Conservation (phyloP, 2,888 invertebrate species). For the Melieria omissa region DNA sequence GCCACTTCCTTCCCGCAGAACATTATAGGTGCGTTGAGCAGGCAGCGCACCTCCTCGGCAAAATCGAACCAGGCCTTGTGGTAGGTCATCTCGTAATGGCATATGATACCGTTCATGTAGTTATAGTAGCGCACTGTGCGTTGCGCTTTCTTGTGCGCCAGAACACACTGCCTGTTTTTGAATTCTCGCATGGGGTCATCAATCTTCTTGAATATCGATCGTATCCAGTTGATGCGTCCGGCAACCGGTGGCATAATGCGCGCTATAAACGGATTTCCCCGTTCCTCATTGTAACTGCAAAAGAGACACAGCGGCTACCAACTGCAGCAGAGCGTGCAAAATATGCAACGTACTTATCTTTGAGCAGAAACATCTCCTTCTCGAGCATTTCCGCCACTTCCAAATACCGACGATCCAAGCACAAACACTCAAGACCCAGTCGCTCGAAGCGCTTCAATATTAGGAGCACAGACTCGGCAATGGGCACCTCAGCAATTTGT, state of each 20-base stretch:
- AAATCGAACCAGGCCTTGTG: constrained; percentile 84
- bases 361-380: constrained; percentile 75
- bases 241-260: constrained; percentile 83
- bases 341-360: constrained; percentile 70
- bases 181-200: constrained; percentile 77
- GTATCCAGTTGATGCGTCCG: constrained; percentile 85
- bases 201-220: constrained; percentile 79
- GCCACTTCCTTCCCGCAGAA: constrained; percentile 73
- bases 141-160: constrained; percentile 76
- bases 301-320: neutral
- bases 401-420: constrained; percentile 79
- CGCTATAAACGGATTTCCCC: constrained; percentile 78
- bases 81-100: constrained; percentile 85
- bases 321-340: neutral
- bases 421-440: constrained; percentile 77
- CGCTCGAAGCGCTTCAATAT: constrained; percentile 75
- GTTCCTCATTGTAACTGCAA: constrained; percentile 78
- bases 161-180: constrained; percentile 64
- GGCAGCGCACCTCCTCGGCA: constrained; percentile 74
- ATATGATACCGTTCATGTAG: constrained; percentile 80
- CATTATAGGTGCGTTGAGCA: constrained; percentile 76
- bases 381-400: constrained; percentile 77
- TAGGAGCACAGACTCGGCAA: constrained; percentile 69
- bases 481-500: constrained; percentile 65
- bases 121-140: constrained; percentile 82